Conservation (phyloP, 2,888 invertebrate species). For the Patella pellucida region DNA sequence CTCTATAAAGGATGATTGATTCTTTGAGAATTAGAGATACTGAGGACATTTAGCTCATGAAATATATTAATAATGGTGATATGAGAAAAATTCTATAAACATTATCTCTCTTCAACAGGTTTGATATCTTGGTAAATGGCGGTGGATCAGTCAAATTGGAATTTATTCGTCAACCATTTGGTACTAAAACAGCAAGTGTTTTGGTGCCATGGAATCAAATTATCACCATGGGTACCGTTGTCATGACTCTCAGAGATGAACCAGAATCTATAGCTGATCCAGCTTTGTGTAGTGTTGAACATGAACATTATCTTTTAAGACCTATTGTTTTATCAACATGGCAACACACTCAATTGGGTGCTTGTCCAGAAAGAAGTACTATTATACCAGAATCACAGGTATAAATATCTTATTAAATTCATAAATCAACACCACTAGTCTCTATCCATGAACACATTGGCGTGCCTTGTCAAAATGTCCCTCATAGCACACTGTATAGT, state of each 20-base stretch:
- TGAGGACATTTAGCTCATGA: no score
- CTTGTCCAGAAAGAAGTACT: constrained; percentile 68
- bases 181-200: constrained; percentile 73
- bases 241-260: constrained; percentile 53
- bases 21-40: no score
- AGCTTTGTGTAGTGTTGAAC: constrained; percentile 52
- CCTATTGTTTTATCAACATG: constrained; percentile 69
- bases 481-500: no score
- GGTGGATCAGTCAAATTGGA: constrained; percentile 97
- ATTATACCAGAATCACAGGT: constrained; percentile 71
- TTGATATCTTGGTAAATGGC: constrained; percentile 98
- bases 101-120: constrained; percentile 77
- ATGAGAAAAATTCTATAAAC: neutral
- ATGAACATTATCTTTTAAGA: constrained; percentile 63
- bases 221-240: constrained; percentile 74
- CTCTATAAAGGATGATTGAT: no score
- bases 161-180: constrained; percentile 95
- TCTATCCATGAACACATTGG: no score
- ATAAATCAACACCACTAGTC: no score
- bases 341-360: constrained; percentile 70
- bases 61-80: no score
- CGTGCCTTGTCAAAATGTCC: no score
- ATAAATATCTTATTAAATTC: neutral
- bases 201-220: constrained; percentile 93
- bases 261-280: constrained; percentile 65